Evolutionary conservation across 2,113 vertebrate genomes (phyloP).

Genomic region (Ceuthmochares aereus): DNA sequence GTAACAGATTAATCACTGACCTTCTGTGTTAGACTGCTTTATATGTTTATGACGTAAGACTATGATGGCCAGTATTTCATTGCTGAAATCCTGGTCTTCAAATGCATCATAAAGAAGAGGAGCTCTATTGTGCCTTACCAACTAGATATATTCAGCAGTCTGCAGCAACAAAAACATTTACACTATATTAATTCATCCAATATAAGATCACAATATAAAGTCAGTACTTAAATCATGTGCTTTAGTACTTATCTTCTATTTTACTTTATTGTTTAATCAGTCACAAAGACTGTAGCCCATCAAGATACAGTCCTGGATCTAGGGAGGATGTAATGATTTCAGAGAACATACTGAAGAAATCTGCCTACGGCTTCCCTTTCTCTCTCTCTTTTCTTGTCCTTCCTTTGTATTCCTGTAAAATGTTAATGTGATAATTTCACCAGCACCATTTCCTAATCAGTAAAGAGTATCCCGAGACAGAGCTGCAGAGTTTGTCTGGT

Average conservation of each 20-base stretch:
- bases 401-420: neutral
- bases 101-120: neutral
- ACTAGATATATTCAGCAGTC: neutral
- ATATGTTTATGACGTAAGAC: neutral
- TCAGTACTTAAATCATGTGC: neutral
- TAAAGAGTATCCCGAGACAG: slow-evolving; percentile 13
- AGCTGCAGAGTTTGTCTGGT: neutral
- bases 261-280: neutral
- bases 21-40: neutral
- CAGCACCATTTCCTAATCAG: neutral
- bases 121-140: neutral
- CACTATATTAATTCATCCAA: neutral
- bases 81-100: slow-evolving; percentile 10
- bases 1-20: slow-evolving; percentile 10
- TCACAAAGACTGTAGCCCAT: neutral
- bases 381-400: neutral
- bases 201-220: neutral
- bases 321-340: neutral
- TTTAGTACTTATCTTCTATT: neutral
- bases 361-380: neutral
- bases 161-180: neutral
- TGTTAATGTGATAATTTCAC: slow-evolving; percentile 39
- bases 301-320: neutral
- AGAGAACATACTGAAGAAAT: neutral
- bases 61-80: neutral